phyloP scores from a whole-genome alignment of 2,888 invertebrate species.

The Ochropleura plecta region DNA sequence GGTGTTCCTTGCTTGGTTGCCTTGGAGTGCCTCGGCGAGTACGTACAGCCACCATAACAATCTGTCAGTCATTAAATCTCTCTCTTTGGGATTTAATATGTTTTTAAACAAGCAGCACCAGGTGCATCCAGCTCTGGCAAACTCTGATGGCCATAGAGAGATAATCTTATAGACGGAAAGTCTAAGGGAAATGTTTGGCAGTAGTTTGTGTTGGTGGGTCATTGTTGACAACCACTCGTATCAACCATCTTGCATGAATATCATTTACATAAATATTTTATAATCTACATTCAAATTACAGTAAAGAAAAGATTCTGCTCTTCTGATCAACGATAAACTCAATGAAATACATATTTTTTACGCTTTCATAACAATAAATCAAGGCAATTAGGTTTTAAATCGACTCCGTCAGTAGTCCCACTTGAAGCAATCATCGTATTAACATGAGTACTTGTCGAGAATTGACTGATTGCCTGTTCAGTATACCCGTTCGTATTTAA shows the following conservation, averaged over 20 bases:
- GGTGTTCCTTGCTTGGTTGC: background rate
- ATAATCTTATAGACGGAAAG: background rate
- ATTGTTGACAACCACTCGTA: background rate
- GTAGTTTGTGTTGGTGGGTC: background rate
- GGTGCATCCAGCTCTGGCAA: background rate
- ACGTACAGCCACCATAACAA: background rate
- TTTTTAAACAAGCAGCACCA: background rate
- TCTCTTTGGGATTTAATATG: background rate
- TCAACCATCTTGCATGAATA: background rate
- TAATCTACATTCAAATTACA: conserved; percentile 4
- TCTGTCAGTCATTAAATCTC: background rate
- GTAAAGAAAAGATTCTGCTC: conserved; percentile 21
- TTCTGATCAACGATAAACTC: conserved; percentile 14
- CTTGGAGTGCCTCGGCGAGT: background rate
- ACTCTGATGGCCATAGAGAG: background rate
- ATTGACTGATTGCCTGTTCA: conserved; percentile 81
- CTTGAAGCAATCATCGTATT: conserved; percentile 79
- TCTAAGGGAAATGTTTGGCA: background rate
- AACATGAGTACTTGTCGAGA: conserved; percentile 78
- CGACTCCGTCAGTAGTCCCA: conserved; percentile 63
- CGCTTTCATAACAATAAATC: conserved; percentile 57
- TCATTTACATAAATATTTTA: conserved; percentile 10
- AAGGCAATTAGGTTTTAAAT: conserved; percentile 60
- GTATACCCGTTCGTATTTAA: conserved; percentile 78
- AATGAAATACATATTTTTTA: conserved; percentile 35